phyloP scores from a whole-genome alignment of 2,113 vertebrate genomes.

The Procavia capensis region DNA sequence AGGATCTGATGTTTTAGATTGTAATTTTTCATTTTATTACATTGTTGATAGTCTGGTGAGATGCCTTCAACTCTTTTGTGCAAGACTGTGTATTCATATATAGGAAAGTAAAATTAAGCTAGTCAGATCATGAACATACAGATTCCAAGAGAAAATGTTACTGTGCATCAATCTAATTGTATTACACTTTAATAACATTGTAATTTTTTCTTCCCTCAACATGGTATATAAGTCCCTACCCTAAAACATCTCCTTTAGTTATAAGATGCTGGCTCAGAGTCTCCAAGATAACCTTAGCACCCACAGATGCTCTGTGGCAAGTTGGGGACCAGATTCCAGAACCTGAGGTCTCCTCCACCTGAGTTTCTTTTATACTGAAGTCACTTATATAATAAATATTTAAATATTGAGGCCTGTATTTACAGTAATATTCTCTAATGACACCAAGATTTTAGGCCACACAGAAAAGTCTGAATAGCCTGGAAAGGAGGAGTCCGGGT shows the following conservation, averaged over 20 bases:
- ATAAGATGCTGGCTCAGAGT: neutral
- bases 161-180: neutral
- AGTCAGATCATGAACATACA: neutral
- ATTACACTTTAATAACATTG: neutral
- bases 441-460: neutral
- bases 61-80: neutral
- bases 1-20: neutral
- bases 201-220: neutral
- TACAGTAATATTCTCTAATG: neutral
- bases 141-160: constrained; percentile 1
- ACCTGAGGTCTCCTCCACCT: neutral
- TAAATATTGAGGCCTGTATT: neutral
- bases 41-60: neutral
- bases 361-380: neutral
- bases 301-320: neutral
- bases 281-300: neutral
- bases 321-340: too few species aligned
- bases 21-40: constrained; percentile 13
- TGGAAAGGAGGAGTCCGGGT: too few species aligned
- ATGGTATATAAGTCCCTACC: neutral
- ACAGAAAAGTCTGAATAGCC: neutral
- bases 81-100: neutral
- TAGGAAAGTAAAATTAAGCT: neutral
- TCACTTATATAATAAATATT: neutral
- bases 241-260: neutral